Evolutionary conservation across 1,140 invertebrate species (phyloP).

Genomic region (Lysiphlebus fabarum): DNA sequence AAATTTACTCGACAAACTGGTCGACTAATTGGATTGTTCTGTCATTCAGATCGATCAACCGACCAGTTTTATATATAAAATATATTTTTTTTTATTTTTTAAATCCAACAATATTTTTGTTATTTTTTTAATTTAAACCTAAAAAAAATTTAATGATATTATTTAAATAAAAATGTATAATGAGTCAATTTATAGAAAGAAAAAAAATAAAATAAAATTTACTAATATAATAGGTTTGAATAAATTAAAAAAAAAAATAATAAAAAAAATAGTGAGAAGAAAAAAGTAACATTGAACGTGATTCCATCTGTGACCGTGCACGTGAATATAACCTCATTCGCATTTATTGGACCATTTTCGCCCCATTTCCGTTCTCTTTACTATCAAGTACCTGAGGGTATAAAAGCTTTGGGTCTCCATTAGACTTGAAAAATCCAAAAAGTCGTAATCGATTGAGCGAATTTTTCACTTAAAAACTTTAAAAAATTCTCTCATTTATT

Average conservation of each 20-base stretch:
- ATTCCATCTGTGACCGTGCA: conserved; percentile 11
- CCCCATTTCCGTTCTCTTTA: conserved; percentile 18
- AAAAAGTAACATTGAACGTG: conserved; percentile 9
- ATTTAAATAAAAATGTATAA: no score
- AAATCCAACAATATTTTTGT: not conserved
- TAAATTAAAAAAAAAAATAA: not conserved
- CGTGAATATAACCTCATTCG: conserved; percentile 6
- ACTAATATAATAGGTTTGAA: not conserved
- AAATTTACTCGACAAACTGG: conserved; percentile 3
- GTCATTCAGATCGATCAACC: conserved; percentile 6
- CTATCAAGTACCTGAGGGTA: conserved; percentile 13
- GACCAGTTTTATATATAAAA: conserved; percentile 4
- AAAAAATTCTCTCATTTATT: no score
- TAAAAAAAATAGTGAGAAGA: not conserved
- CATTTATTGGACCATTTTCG: conserved; percentile 17
- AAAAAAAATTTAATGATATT: no score
- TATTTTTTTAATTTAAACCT: not conserved
- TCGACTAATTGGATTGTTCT: conserved; percentile 11
- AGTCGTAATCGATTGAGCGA: no score
- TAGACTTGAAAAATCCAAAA: conserved; percentile 2
- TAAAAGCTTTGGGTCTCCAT: not conserved
- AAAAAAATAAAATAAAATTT: not conserved
- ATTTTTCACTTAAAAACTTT: no score
- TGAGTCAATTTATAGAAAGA: not conserved
- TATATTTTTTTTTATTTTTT: conserved; percentile 1